Evolutionary conservation across 2,797 vertebrate genomes (phyloP), one percentile per base, ranked within the genome.

Genomic region (Coreius guichenoti): DNA sequence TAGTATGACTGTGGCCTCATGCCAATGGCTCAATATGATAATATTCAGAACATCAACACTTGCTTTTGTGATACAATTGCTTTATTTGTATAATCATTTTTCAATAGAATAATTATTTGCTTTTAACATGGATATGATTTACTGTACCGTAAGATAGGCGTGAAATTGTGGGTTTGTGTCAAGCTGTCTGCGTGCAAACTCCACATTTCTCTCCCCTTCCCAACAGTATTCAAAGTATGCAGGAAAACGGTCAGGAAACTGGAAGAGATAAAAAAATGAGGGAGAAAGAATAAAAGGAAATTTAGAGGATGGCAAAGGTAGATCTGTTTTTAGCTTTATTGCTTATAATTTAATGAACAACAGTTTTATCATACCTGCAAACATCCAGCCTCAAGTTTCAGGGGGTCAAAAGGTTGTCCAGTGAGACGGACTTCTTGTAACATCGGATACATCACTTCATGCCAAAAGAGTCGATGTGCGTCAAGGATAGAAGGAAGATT

Each of bases 401-500:
- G 1, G 12, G 96, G 96, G 90, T 97, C 94, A 91, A 97, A 95
- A 21, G 96, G 95, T 26, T 80, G 89, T 43, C 95, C 93, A 0
- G 94, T 95, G 21, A 51, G 79, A 1, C 95, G 92, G 1, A 92
- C 94, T 45, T 95, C 91, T 51, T 92, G 77, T 70, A 97, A 89
- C 92, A 95, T 93, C 19, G 96, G 97, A 39, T 90, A 93, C 65
- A 97, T 89, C 79, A 96, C 94, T 73, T 97, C 95, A 78, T 95
- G 90, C 96, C 96, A 97, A 90, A 97, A 96, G 6, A 89, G 90
- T 86, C 86, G 92, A 86, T 97, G 96, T n/a, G 93, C 92, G 1
- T 54, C 83, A 81, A 96, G 92, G 89, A 97, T 93, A 83, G 89
- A 92, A 73, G 94, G 90, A 31, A 97, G 91, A 90, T 95, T 96